Evolutionary conservation across 1,140 invertebrate species (phyloP).

Genomic region (Trichonephila clavata): DNA sequence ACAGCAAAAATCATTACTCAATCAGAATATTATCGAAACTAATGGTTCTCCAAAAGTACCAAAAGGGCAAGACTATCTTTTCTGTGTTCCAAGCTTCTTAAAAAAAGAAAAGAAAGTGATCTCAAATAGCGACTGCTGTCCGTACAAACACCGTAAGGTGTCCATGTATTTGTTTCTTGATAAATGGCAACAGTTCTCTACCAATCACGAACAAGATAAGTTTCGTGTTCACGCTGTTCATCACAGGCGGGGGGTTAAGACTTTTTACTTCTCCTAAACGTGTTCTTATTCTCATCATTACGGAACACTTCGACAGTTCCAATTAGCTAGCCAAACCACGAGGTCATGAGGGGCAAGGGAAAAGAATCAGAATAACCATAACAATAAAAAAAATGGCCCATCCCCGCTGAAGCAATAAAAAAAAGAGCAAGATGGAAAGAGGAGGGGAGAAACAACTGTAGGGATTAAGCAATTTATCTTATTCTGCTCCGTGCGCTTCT

Average conservation of each 20-base stretch:
- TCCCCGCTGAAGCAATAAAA: constrained; percentile 19
- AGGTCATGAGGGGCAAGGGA: constrained; percentile 49
- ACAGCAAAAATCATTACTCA: neutral
- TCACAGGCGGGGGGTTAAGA: constrained; percentile 42
- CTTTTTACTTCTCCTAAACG: constrained; percentile 43
- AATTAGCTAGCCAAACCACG: constrained; percentile 68
- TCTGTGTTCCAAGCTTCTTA: neutral
- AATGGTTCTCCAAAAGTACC: neutral
- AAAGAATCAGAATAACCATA: constrained; percentile 19
- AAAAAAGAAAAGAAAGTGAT: constrained; percentile 27
- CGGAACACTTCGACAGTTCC: constrained; percentile 66
- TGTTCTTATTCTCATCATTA: constrained; percentile 71
- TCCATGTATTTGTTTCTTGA: constrained; percentile 66
- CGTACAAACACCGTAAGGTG: constrained; percentile 58
- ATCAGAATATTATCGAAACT: constrained; percentile 29
- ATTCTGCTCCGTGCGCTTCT: constrained; percentile 25
- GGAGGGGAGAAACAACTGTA: neutral
- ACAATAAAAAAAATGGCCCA: constrained; percentile 44
- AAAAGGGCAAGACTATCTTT: neutral
- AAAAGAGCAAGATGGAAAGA: neutral
- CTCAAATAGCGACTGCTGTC: constrained; percentile 50
- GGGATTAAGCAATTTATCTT: constrained; percentile 61
- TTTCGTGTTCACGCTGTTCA: constrained; percentile 61
- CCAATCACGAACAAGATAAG: constrained; percentile 45
- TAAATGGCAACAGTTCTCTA: constrained; percentile 64